Evolutionary conservation across 1,140 invertebrate species (phyloP).

Genomic region (Colletes latitarsis): DNA sequence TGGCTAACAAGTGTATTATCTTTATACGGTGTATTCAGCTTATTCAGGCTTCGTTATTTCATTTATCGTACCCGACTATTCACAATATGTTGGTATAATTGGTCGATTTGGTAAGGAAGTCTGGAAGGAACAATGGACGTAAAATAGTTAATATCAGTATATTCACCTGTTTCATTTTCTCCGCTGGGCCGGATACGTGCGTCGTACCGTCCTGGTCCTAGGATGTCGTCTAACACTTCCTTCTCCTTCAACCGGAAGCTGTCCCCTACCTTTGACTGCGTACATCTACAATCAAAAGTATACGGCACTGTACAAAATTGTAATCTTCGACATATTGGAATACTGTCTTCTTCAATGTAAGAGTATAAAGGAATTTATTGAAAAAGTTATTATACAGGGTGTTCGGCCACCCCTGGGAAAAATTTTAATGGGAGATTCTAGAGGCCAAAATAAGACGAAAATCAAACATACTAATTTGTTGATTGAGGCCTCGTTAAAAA

Average conservation of each 20-base stretch:
- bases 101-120: constrained; percentile 49
- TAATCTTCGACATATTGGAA: too few relatives aligned
- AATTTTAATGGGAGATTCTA: too few relatives aligned
- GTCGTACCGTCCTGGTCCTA: constrained; percentile 94
- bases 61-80: constrained; percentile 29
- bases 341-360: too few relatives aligned
- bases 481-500: too few relatives aligned
- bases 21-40: constrained; percentile 9
- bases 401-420: too few relatives aligned
- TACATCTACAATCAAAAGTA: constrained; percentile 72
- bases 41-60: constrained; percentile 1
- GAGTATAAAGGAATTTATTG: too few relatives aligned
- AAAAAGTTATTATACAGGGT: too few relatives aligned
- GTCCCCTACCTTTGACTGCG: constrained; percentile 84
- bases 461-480: too few relatives aligned
- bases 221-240: constrained; percentile 95
- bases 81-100: constrained; percentile 25
- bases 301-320: background rate
- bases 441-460: too few relatives aligned
- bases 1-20: background rate
- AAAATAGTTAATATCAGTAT: constrained; percentile 68
- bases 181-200: constrained; percentile 95
- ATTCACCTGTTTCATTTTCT: constrained; percentile 94
- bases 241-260: constrained; percentile 95
- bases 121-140: constrained; percentile 39